Conservation (phyloP, 2,888 invertebrate species). For the Lasioglossum zephyrum region DNA sequence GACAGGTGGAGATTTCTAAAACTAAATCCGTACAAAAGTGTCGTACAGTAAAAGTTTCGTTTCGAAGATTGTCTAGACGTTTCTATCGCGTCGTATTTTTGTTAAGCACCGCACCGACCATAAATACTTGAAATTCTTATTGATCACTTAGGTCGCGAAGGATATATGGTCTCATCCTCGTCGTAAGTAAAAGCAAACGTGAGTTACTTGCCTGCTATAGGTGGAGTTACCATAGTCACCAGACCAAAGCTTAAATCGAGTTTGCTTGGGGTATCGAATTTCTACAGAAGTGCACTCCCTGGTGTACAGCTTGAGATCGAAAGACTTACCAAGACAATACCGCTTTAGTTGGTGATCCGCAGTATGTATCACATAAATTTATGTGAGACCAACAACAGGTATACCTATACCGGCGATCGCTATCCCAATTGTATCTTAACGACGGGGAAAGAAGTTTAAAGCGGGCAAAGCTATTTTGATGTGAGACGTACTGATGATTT, state of each 20-base stretch:
- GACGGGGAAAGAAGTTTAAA: background rate
- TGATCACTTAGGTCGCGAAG: slow-evolving; percentile 37
- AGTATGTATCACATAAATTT: slow-evolving; percentile 52
- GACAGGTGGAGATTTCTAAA: no score
- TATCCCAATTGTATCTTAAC: slow-evolving; percentile 19
- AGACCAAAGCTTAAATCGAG: slow-evolving; percentile 70
- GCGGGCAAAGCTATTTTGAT: background rate
- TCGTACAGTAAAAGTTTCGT: background rate
- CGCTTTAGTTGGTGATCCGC: slow-evolving; percentile 38
- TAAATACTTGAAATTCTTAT: slow-evolving; percentile 22
- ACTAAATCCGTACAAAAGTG: no score
- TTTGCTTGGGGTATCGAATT: slow-evolving; percentile 70
- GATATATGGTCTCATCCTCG: slow-evolving; percentile 45
- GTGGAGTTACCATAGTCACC: slow-evolving; percentile 52
- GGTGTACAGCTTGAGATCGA: slow-evolving; percentile 58
- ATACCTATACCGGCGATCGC: background rate
- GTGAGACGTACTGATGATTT: background rate
- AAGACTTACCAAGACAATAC: slow-evolving; percentile 61
- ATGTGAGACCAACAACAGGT: slow-evolving; percentile 23
- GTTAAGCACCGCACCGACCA: slow-evolving; percentile 40
- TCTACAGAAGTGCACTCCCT: slow-evolving; percentile 60
- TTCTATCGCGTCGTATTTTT: background rate
- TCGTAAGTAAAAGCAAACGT: slow-evolving; percentile 46
- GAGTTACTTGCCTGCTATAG: slow-evolving; percentile 57
- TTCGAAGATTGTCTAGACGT: background rate